A percentile compares a stretch with the other conserved stretches of the same genome.
Conservation (phyloP, 2,888 invertebrate species). For the Heliconius ethilla region DNA sequence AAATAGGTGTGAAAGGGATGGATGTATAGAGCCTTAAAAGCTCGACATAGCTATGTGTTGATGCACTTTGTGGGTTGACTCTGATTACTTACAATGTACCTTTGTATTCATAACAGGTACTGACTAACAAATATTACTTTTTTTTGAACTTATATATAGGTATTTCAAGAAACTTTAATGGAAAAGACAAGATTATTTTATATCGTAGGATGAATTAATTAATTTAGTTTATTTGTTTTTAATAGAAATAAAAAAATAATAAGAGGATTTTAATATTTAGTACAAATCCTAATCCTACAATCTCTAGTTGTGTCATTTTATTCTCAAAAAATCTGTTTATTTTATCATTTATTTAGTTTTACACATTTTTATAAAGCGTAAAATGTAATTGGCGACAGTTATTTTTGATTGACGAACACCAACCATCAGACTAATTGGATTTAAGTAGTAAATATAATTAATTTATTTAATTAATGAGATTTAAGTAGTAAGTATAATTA, state of each 20-base stretch:
- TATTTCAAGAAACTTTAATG: background rate
- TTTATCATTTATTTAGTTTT: background rate
- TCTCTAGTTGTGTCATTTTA: background rate
- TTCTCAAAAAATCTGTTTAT: background rate
- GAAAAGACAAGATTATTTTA: background rate
- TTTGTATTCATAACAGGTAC: slow-evolving; percentile 32
- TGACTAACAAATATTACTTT: slow-evolving; percentile 29
- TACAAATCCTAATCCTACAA: background rate
- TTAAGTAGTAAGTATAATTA: background rate
- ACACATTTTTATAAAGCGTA: background rate
- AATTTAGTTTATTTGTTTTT: background rate
- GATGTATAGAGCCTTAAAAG: slow-evolving; percentile 50
- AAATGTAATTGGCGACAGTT: background rate
- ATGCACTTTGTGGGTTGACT: slow-evolving; percentile 43
- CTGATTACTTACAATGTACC: slow-evolving; percentile 40
- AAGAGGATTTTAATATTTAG: background rate
- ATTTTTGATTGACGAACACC: background rate
- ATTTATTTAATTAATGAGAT: background rate
- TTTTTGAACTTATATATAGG: background rate
- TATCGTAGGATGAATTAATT: background rate
- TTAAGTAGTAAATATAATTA: background rate
- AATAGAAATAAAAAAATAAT: background rate
- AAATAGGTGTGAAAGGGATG: slow-evolving; percentile 42
- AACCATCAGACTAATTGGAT: background rate
- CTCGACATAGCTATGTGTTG: slow-evolving; percentile 46